phyloP scores from a whole-genome alignment of 2,888 invertebrate genomes.

The Diaphora mendica region DNA sequence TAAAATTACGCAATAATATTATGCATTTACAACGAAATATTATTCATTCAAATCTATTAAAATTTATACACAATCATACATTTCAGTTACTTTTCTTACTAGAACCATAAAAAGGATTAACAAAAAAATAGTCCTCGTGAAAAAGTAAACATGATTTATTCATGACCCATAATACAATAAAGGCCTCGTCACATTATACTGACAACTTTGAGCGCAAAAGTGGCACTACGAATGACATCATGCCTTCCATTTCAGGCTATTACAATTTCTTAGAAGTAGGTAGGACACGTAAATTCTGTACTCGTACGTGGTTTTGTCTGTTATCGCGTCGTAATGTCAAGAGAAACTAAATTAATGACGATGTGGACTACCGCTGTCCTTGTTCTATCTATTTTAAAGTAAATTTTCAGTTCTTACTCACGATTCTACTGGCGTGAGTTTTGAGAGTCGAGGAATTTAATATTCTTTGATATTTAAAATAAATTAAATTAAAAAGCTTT shows the following conservation, averaged over 20 bases:
- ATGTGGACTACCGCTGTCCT: background rate
- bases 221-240: constrained; percentile 6
- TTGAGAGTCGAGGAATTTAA: background rate
- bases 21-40: too few species aligned
- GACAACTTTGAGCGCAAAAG: constrained; percentile 14
- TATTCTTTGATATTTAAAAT: too few species aligned
- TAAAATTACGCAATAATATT: too few species aligned
- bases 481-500: too few species aligned
- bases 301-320: background rate
- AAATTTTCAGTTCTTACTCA: background rate
- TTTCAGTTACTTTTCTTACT: background rate
- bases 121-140: too few species aligned
- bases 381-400: background rate
- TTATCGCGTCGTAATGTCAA: constrained; percentile 3
- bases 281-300: constrained; percentile 1
- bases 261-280: background rate
- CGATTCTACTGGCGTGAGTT: background rate
- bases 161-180: background rate
- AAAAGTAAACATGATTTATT: background rate
- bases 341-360: background rate
- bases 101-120: too few species aligned
- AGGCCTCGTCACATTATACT: background rate
- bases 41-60: too few species aligned
- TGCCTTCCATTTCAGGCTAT: constrained; percentile 11
- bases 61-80: background rate